Evolutionary conservation across 1,140 invertebrate species (phyloP).

Genomic region (Meloidogyne floridensis): DNA sequence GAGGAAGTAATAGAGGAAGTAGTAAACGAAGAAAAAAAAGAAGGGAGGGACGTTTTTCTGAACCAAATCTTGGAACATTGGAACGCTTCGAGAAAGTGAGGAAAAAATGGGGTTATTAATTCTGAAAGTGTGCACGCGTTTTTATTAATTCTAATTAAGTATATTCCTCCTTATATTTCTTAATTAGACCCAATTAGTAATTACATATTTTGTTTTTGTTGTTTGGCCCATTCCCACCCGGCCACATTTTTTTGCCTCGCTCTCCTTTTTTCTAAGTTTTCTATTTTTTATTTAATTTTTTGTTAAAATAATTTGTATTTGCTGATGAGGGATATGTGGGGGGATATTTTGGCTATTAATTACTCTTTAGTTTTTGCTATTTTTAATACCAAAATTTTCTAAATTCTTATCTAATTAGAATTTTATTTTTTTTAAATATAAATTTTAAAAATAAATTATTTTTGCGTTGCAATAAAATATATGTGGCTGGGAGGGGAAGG

Average conservation of each 20-base stretch:
- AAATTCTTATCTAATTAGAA: no score
- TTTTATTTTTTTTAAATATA: no score
- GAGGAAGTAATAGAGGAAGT: background rate
- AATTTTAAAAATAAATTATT: background rate
- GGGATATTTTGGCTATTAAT: no score
- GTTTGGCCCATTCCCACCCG: slow-evolving; percentile 6
- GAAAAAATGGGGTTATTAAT: background rate
- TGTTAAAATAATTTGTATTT: background rate
- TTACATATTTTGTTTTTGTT: slow-evolving; percentile 11
- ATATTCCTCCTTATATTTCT: background rate
- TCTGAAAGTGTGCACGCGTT: background rate
- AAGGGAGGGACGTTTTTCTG: slow-evolving; percentile 31
- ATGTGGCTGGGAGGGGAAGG: slow-evolving; percentile 32
- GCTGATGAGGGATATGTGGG: no score
- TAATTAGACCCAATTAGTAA: background rate
- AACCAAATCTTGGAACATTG: slow-evolving; percentile 45
- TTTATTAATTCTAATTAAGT: background rate
- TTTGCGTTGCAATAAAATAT: background rate
- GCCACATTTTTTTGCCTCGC: background rate
- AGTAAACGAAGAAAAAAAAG: slow-evolving; percentile 9
- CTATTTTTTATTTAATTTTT: background rate
- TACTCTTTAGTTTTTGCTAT: no score
- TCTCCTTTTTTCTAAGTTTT: background rate
- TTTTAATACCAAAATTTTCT: no score
- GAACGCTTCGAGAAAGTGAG: slow-evolving; percentile 53